Evolutionary conservation across 2,113 vertebrate genomes (phyloP), one percentile per base, ranked within the genome.

Genomic region (Bujurquina vittata): DNA sequence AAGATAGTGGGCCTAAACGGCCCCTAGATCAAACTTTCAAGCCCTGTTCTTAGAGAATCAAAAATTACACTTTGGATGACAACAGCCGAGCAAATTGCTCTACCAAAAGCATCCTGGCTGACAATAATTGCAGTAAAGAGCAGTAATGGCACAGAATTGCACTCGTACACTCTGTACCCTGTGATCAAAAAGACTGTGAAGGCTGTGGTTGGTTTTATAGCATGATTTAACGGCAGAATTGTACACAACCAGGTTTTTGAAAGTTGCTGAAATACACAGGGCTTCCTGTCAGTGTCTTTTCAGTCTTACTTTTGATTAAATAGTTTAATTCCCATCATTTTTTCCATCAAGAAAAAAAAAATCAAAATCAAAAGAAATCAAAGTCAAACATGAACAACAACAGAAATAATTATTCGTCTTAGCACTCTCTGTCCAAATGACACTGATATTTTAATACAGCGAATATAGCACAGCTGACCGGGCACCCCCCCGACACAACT

Each of bases 71-170:
- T 72, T 59, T 67, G 75, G 18, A 75, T 58, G 17, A 72, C 69
- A 81, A 79, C 23, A 72, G 57, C 75, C 10, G 15, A 65, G 77
- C 20, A 77, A 26, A 82, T 78, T 35, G 80, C 23, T 40, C 75
- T 15, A 75, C 37, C 20, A 18, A 54, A 77, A 83, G 80, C 26
- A 81, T 81, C 69, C 72, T 26, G 77, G 76, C 80, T 82, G 84
- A 85, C 91, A 89, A 82, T 92, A 92, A 94, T 91, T 91, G 80
- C 75, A 77, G 85, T 56, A 77, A 79, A 91, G 81, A 82, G 78
- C 72, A 29, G 63, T 91, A 92, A 91, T 91, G 89, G 83, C 79
- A 85, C 76, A 87, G 85, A 89, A 91, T 91, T 93, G 80, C 85
- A 59, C 83, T 79, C 75, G 86, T 74, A 80, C 77, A 62, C 55